Conservation (phyloP, 2,888 invertebrate species). For the Amblyjoppa proteus region DNA sequence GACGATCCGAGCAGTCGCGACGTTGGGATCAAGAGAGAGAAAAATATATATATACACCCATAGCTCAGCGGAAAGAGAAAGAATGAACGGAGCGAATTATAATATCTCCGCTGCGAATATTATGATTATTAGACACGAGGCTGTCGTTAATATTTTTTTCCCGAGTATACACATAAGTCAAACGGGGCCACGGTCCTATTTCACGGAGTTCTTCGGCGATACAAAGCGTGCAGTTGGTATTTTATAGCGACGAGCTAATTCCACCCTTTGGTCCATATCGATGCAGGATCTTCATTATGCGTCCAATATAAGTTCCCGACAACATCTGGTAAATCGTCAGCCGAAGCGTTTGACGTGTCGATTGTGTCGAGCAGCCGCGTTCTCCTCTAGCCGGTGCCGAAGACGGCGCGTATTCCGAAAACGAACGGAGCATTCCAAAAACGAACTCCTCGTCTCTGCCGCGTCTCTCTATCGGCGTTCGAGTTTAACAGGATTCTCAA, state of each 20-base stretch:
- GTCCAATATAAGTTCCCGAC: neutral
- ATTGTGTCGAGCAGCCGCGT: neutral
- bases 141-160: constrained; percentile 39
- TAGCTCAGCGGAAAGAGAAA: constrained; percentile 44
- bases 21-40: constrained; percentile 41
- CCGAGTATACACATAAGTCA: neutral
- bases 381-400: neutral
- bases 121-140: constrained; percentile 46
- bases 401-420: neutral
- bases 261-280: neutral
- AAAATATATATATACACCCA: constrained; percentile 32
- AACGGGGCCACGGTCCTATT: neutral
- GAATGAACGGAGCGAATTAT: constrained; percentile 59
- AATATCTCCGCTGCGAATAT: constrained; percentile 55
- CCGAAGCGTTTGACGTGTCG: neutral
- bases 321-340: neutral
- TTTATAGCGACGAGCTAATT: neutral
- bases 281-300: too few relatives aligned
- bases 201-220: neutral
- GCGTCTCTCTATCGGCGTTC: constrained; percentile 74
- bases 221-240: neutral
- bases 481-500: constrained; percentile 75
- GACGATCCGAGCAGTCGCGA: constrained; percentile 56
- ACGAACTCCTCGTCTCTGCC: constrained; percentile 72
- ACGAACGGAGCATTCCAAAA: constrained; percentile 58